Conservation (phyloP, 1,140 invertebrate genomes). For the Chrysomallon squamiferum region DNA sequence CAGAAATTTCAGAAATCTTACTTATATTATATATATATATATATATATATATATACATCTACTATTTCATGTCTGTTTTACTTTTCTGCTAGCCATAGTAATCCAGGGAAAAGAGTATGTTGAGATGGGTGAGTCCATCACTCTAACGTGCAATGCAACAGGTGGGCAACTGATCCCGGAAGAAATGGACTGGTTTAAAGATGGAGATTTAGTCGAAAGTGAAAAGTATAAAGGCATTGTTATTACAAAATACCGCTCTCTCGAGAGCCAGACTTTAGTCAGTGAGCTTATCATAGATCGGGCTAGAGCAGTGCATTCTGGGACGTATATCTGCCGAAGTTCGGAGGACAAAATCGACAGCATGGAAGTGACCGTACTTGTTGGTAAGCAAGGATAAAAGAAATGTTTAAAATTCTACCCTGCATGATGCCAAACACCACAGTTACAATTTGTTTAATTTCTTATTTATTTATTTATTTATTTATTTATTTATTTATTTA, state of each 20-base stretch:
- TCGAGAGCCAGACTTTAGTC: constrained; percentile 13
- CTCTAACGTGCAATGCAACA: constrained; percentile 35
- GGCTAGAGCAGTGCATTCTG: constrained; percentile 10
- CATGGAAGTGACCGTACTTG: constrained; percentile 14
- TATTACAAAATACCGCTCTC: constrained; percentile 20
- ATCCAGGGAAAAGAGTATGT: constrained; percentile 32
- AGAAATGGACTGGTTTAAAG: constrained; percentile 39
- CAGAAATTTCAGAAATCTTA: too few relatives aligned
- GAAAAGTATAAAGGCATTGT: constrained; percentile 3
- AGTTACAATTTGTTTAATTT: too few relatives aligned
- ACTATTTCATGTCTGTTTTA: neutral
- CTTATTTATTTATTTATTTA: too few relatives aligned
- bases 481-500: too few relatives aligned
- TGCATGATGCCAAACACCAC: too few relatives aligned
- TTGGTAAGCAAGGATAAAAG: constrained; percentile 7
- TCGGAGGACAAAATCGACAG: constrained; percentile 18
- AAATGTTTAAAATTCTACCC: too few relatives aligned
- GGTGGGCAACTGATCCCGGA: constrained; percentile 33
- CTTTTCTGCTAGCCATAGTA: constrained; percentile 22
- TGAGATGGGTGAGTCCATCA: constrained; percentile 28
- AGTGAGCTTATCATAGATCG: constrained; percentile 22
- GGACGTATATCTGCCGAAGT: constrained; percentile 22
- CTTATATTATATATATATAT: too few relatives aligned
- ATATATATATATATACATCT: too few relatives aligned
- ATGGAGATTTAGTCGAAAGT: constrained; percentile 21